Evolutionary conservation across 1,140 invertebrate species (phyloP).

Genomic region (Augochlora pura): DNA sequence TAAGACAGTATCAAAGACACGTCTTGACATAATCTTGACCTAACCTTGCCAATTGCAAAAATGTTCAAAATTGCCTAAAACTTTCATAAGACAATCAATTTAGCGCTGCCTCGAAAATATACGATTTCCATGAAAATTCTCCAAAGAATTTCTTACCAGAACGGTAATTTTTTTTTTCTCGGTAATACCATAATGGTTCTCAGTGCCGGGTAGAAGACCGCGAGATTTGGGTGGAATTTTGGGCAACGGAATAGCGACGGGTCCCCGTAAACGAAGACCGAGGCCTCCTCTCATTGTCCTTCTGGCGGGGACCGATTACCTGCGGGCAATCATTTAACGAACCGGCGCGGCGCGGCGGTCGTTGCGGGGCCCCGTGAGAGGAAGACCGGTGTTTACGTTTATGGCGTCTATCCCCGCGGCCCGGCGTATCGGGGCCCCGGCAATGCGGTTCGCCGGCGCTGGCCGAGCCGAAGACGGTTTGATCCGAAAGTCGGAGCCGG

Average conservation of each 20-base stretch:
- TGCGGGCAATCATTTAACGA: slow-evolving; percentile 34
- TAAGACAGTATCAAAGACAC: too few relatives aligned
- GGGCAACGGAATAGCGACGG: slow-evolving; percentile 54
- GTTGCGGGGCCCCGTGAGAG: slow-evolving; percentile 7
- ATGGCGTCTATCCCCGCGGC: slow-evolving; percentile 22
- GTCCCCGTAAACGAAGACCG: background rate
- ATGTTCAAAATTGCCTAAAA: too few relatives aligned
- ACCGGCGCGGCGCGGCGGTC: background rate
- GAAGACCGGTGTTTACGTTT: slow-evolving; percentile 39
- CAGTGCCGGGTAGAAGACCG: background rate
- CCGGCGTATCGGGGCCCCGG: slow-evolving; percentile 18
- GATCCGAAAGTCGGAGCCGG: background rate
- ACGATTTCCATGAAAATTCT: too few relatives aligned
- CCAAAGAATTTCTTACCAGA: too few relatives aligned
- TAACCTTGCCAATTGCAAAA: too few relatives aligned
- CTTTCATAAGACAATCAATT: too few relatives aligned
- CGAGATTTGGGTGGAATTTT: slow-evolving; percentile 59
- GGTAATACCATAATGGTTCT: too few relatives aligned
- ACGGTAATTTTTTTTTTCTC: too few relatives aligned
- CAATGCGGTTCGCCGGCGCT: background rate
- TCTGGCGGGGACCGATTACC: slow-evolving; percentile 13
- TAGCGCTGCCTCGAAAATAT: too few relatives aligned
- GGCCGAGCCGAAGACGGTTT: background rate
- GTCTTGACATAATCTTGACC: too few relatives aligned
- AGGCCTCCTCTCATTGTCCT: slow-evolving; percentile 49